Evolutionary conservation across 2,797 vertebrate species (phyloP), one percentile per base, ranked within the genome.

Genomic region (Champsocephalus gunnari): DNA sequence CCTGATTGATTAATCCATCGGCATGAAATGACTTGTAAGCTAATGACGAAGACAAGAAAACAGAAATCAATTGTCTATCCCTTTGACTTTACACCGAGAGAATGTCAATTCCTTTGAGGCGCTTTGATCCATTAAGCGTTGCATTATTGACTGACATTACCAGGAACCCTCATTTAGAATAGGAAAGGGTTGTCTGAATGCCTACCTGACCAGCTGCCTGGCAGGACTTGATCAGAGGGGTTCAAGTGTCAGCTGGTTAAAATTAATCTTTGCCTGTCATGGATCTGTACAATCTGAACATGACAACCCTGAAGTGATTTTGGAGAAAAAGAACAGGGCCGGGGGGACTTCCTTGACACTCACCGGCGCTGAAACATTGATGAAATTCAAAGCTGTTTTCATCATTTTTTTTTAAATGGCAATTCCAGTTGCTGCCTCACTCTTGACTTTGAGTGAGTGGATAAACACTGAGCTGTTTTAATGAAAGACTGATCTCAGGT

Each of bases 141-240:
- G 85, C 85, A 92, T 93, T 94, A 95, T 94, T 94, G 93, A 95
- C 91, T 90, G 84, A 90, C 83, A 91, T 92, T 93, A 93, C 90
- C 87, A 78, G 84, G 80, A 57, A 73, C 50, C 49, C 78, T 91
- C 73, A 77, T 91, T 92, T 83, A 83, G 83, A 88, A 83, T 89
- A 83, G 86, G 77, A 81, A 85, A 81, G 62, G 50, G 62, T 71
- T 43, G 48, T 24, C 71, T 47, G 66, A 58, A 41, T 43, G 75
- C 24, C 62, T 63, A 24, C 75, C 21, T 50, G 55, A 55, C 68
- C 50, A 32, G 34, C 49, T 62, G 65, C 59, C 66, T 73, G 64
- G 56, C 60, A 38, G 59, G 66, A 86, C 49, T 38, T 43, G 16
- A 86, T 77, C 75, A 79, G 38, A 78, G 58, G 17, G 65, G 70